Percentiles rank a stretch among this genome's conserved stretches.
Evolutionary conservation across 2,113 vertebrate genomes (phyloP).

Genomic region (Psittacara wagleri): DNA sequence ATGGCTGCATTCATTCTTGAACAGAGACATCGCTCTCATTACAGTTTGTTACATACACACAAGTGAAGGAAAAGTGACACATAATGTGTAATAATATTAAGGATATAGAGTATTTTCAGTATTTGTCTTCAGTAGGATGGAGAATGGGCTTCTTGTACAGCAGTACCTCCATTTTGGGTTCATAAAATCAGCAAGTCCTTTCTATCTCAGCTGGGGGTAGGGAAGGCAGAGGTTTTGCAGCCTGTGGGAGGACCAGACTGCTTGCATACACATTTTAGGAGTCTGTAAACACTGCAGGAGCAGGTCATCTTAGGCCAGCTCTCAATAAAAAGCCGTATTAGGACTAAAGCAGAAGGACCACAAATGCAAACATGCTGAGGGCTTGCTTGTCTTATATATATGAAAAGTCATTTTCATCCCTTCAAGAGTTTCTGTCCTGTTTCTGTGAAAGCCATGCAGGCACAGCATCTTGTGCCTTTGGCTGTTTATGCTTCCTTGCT

Average conservation of each 20-base stretch:
- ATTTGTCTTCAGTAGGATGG: not conserved
- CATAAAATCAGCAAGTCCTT: not conserved
- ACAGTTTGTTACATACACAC: not conserved
- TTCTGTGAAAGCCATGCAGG: not conserved
- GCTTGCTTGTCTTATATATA: not conserved
- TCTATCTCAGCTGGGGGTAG: not conserved
- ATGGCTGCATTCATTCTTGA: not conserved
- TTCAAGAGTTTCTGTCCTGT: not conserved
- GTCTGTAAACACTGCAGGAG: not conserved
- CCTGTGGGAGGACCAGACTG: not conserved
- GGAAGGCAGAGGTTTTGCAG: not conserved
- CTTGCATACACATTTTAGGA: not conserved
- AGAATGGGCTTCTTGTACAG: not conserved
- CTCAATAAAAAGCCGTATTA: not conserved
- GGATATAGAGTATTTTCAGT: not conserved
- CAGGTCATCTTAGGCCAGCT: conserved; percentile 33
- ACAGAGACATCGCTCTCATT: not conserved
- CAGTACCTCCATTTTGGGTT: not conserved
- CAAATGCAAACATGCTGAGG: not conserved
- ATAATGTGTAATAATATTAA: not conserved
- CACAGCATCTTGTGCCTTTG: not conserved
- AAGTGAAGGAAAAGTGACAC: not conserved
- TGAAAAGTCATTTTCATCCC: not conserved
- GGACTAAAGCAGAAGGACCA: conserved; percentile 12
- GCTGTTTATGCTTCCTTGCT: conserved; percentile 5